Evolutionary conservation across 2,888 invertebrate species (phyloP), one percentile per base, ranked within the genome.

Genomic region (Parnassius mnemosyne): DNA sequence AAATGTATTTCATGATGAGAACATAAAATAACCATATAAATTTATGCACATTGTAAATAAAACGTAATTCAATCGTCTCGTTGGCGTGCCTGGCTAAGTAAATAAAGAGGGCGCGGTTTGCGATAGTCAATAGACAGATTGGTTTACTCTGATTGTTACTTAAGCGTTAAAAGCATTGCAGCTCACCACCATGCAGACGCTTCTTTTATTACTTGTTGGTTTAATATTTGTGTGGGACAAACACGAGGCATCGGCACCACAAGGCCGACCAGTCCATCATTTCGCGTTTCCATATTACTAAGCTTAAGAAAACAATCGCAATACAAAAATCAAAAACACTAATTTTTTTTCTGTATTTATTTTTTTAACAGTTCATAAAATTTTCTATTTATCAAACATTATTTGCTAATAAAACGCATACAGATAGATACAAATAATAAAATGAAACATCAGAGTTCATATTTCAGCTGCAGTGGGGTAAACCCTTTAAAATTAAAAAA

Each of bases 101-200:
- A 34, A 34, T 34, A 3, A 20, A 34, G 43, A 43, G 41, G 72
- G 73, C 68, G 71, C 70, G 62, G 67, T 68, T 67, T 61, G 70
- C 67, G 69, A 64, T 72, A 68, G 68, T 69, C 73, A 72, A 71
- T 67, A 70, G 63, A 62, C 59, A 64, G 69, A 68, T 67, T 64
- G 67, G 68, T 72, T 72, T 66, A 54, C 61, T 54, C 52, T 54
- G 65, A 62, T 63, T 69, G 75, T 80, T 78, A 75, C 77, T 70
- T 68, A 79, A 83, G 77, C 72, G 80, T 78, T 84, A 80, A 84
- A 82, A 85, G 80, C 79, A 75, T 77, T 76, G 71, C 75, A 73
- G 64, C 71, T 71, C 68, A 71, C 59, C 68, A 71, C 59, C 60
- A 66, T 63, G 53, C 60, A 60, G 64, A 72, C 72, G 71, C 66